Evolutionary conservation across 1,140 invertebrate species (phyloP).

Genomic region (Lasaia peninsularis): DNA sequence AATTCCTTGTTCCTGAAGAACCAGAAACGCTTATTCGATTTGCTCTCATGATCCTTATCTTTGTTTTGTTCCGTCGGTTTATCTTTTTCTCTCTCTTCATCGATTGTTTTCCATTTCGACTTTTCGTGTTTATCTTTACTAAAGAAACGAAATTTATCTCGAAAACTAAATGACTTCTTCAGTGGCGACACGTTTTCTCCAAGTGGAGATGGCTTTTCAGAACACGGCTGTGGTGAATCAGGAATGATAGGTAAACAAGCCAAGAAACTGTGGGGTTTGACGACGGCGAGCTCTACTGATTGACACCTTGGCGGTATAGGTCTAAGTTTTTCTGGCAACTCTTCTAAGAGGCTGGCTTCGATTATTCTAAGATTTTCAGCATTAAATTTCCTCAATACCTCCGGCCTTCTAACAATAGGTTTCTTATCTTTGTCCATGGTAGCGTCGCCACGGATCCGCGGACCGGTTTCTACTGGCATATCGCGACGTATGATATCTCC

Average conservation of each 20-base stretch:
- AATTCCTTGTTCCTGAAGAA: constrained; percentile 56
- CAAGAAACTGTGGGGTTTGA: constrained; percentile 46
- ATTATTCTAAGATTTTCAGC: constrained; percentile 54
- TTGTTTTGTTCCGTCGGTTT: not conserved
- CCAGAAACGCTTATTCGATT: constrained; percentile 61
- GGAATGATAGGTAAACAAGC: constrained; percentile 49
- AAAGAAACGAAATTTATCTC: constrained; percentile 57
- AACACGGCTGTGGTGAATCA: constrained; percentile 36
- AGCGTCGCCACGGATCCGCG: constrained; percentile 49
- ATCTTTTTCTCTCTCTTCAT: constrained; percentile 39
- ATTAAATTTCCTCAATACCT: constrained; percentile 59
- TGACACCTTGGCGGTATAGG: constrained; percentile 43
- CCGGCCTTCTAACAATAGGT: constrained; percentile 39
- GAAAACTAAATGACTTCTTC: constrained; percentile 65
- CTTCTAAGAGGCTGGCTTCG: constrained; percentile 59
- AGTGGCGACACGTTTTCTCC: constrained; percentile 46
- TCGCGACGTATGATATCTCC: constrained; percentile 42
- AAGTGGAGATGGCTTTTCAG: constrained; percentile 32
- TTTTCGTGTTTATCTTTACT: constrained; percentile 54
- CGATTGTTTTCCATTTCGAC: constrained; percentile 48
- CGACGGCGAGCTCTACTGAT: constrained; percentile 39
- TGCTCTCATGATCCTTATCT: constrained; percentile 37
- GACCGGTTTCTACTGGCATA: constrained; percentile 54
- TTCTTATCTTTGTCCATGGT: constrained; percentile 57
- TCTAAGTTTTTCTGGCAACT: constrained; percentile 54